Conservation (phyloP, 1,140 invertebrate species). For the Anoplolepis gracilipes region DNA sequence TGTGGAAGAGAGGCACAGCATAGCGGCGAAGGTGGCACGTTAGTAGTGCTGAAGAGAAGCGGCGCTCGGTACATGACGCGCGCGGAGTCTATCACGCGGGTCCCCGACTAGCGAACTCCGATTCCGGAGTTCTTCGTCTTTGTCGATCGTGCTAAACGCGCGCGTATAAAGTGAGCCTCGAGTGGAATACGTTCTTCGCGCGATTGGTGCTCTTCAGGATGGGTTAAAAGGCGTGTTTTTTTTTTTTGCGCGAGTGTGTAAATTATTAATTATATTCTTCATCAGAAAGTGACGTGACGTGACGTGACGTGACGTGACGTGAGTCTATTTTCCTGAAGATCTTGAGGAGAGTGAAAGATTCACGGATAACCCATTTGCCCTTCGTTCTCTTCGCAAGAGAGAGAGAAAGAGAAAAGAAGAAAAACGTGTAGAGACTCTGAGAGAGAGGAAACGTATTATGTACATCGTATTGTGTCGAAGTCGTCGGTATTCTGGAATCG, state of each 20-base stretch:
- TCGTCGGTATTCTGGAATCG: conserved; percentile 37
- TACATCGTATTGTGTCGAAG: conserved; percentile 32
- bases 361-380: background rate
- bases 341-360: background rate
- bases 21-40: conserved; percentile 65
- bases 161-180: background rate
- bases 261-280: background rate
- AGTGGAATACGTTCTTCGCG: background rate
- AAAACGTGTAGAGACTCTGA: background rate
- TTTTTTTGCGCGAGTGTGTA: conserved; percentile 56
- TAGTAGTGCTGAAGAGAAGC: conserved; percentile 53
- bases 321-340: background rate
- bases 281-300: conserved; percentile 10
- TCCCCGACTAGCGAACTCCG: conserved; percentile 21
- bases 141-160: background rate
- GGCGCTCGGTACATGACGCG: conserved; percentile 47
- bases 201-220: background rate
- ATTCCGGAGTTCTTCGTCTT: background rate
- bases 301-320: background rate
- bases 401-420: background rate
- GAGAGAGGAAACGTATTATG: background rate
- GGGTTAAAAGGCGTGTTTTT: conserved; percentile 20
- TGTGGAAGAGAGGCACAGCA: conserved; percentile 55
- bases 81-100: conserved; percentile 55
- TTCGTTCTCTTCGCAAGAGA: background rate